phyloP scores from a whole-genome alignment of 1,140 invertebrate species.

The Drosophila nigromelanica region DNA sequence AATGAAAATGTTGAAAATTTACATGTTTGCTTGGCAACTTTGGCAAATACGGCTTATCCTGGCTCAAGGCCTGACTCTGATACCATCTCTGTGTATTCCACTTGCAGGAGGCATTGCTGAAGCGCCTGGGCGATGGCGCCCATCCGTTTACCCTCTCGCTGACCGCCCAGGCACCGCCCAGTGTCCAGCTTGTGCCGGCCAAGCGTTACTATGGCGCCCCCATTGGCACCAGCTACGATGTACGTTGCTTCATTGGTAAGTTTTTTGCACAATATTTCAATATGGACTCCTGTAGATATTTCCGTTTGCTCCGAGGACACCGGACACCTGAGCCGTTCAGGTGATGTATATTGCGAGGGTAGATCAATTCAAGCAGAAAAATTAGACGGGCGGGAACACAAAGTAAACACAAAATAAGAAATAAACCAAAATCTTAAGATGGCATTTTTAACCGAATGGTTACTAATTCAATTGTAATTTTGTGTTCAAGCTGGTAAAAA shows the following conservation, averaged over 20 bases:
- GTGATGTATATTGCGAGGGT: neutral
- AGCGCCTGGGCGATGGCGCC: constrained; percentile 90
- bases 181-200: constrained; percentile 94
- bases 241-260: constrained; percentile 84
- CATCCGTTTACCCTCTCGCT: constrained; percentile 92
- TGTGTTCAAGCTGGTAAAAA: too few species aligned
- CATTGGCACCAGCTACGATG: constrained; percentile 94
- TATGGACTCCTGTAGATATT: constrained; percentile 3
- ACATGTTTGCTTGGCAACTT: constrained; percentile 7
- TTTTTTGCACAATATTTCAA: constrained; percentile 15
- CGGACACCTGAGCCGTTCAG: constrained; percentile 3
- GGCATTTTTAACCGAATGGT: too few species aligned
- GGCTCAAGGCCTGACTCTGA: neutral
- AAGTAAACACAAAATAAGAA: neutral
- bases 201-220: constrained; percentile 95
- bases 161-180: constrained; percentile 92
- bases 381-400: neutral
- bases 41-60: constrained; percentile 11
- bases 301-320: constrained; percentile 1
- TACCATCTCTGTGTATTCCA: neutral
- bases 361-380: neutral
- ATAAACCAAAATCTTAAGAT: neutral
- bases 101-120: constrained; percentile 91
- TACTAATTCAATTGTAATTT: too few species aligned
- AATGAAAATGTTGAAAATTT: constrained; percentile 55